Evolutionary conservation across 2,113 vertebrate genomes (phyloP), one percentile per base, ranked within the genome.

Genomic region (Stigmatopora nigra): DNA sequence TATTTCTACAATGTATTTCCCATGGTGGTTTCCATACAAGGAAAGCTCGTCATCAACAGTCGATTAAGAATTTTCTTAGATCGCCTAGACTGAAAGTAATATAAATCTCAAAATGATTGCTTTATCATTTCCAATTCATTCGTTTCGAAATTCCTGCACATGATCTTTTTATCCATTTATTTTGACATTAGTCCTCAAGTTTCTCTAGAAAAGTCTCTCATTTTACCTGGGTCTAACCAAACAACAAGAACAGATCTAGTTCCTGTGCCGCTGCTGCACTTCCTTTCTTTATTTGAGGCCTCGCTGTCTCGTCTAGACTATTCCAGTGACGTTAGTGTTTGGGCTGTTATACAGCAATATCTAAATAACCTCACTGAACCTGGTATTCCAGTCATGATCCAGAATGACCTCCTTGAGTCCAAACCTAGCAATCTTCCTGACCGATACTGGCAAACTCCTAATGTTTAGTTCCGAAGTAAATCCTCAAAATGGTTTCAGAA

Each of bases 1-100:
- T 41, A 8, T 41, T 41, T 41, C 9, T 4, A 59, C 49, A 17
- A 62, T 74, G 61, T 79, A 58, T 69, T 73, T 76, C 36, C 58
- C 51, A 62, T 69, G 45, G 69, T 59, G 69, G 78, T 41, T 69
- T 58, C 1, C n/a, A n/a, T n/a, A n/a, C 36, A 59, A 7, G 36
- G 16, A 41, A 41, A n/a, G n/a, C n/a, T n/a, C n/a, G n/a, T n/a
- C n/a, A n/a, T 58, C 58, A 60, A 3, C 36, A 41, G 19, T 20
- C 41, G 10, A 44, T 22, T 20, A 1, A 20, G 38, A 46, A 22
- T 0, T 20, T 2, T 41, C 7, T 31, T 31, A 31, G 2, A 25
- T 5, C 22, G 25, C 53, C 22, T 14, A 15, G 53, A 31, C 22
- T 3, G 7, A 31, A 41, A 41, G 9, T 10, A 41, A 7, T 10